phyloP scores from a whole-genome alignment of 2,888 invertebrate species.

The Caprella mutica region DNA sequence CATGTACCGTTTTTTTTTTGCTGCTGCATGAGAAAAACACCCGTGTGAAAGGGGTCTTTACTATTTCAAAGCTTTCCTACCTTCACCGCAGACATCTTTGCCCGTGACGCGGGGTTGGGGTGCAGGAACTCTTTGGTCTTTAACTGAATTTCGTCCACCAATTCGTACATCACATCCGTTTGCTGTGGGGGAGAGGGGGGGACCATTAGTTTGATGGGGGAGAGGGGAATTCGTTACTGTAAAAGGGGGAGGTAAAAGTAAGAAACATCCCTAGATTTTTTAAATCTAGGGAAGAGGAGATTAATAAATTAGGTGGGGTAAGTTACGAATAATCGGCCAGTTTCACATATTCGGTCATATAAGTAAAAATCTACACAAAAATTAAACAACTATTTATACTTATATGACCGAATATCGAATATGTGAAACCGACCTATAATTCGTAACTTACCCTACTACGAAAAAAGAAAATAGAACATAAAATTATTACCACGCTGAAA shows the following conservation, averaged over 20 bases:
- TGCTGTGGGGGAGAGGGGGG: constrained; percentile 52
- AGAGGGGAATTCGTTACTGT: not conserved
- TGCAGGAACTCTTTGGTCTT: constrained; percentile 98
- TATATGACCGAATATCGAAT: too few relatives aligned
- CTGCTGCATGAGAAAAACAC: too few relatives aligned
- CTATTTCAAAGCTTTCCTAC: too few relatives aligned
- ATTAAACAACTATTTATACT: too few relatives aligned
- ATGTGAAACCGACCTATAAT: too few relatives aligned
- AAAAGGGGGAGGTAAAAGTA: not conserved
- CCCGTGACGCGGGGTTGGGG: constrained; percentile 92
- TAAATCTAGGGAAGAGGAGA: not conserved
- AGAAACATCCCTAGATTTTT: not conserved
- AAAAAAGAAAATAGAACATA: too few relatives aligned
- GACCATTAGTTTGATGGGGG: not conserved
- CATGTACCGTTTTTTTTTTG: too few relatives aligned
- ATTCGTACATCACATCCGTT: constrained; percentile 93
- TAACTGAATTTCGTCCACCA: constrained; percentile 89
- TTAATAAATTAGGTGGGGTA: not conserved
- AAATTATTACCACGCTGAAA: too few relatives aligned
- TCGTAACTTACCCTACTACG: too few relatives aligned
- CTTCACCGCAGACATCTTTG: constrained; percentile 89
- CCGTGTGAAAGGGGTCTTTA: too few relatives aligned
- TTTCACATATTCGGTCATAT: too few relatives aligned
- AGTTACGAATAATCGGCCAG: not conserved
- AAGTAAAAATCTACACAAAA: too few relatives aligned